phyloP scores from a whole-genome alignment of 1,140 invertebrate genomes.

The Anoplolepis gracilipes region DNA sequence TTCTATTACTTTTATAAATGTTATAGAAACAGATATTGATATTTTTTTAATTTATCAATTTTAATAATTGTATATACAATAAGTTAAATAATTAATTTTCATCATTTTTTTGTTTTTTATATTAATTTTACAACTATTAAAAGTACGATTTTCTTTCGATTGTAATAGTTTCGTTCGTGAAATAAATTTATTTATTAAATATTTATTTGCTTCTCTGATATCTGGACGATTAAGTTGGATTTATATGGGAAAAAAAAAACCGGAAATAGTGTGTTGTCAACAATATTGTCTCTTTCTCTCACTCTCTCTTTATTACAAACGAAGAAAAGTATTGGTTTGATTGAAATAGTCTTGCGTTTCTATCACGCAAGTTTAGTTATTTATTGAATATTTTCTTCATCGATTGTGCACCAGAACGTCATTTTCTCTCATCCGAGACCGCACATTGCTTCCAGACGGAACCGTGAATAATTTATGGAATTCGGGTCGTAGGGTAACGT shows the following conservation, averaged over 20 bases:
- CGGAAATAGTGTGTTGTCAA: not conserved
- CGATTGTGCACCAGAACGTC: not conserved
- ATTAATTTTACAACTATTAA: not conserved
- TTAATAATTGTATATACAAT: not conserved
- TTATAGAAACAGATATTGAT: not conserved
- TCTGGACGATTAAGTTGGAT: no score
- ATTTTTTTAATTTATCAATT: not conserved
- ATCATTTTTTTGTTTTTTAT: not conserved
- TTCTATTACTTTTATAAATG: not conserved
- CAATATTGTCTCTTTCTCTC: not conserved
- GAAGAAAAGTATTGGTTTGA: not conserved
- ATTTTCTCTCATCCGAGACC: not conserved
- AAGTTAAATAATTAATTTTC: not conserved
- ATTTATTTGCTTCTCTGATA: no score
- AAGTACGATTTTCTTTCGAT: not conserved
- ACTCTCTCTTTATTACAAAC: not conserved
- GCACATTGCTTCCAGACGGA: not conserved
- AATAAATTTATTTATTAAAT: no score
- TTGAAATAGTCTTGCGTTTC: not conserved
- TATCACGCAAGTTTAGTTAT: not conserved
- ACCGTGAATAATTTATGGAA: constrained; percentile 42
- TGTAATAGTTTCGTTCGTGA: not conserved
- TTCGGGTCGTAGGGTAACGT: not conserved
- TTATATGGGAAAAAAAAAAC: no score
- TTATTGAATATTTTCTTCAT: not conserved